Conservation (phyloP, 2,888 invertebrate genomes). For the Acleris sparsana region DNA sequence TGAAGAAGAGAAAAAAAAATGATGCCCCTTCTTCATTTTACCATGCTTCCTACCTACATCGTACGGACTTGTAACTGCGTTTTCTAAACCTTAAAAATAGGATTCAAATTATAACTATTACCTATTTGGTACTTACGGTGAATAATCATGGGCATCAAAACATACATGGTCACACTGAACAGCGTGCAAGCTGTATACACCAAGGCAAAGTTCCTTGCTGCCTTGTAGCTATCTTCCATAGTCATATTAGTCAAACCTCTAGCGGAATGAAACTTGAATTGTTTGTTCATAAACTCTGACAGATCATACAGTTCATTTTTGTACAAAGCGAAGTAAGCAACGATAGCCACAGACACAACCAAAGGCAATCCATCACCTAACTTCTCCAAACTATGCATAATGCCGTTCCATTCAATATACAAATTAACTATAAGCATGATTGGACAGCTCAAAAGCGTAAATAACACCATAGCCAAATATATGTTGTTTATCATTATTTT, state of each 20-base stretch:
- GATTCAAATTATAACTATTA: neutral
- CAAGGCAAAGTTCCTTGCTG: constrained; percentile 62
- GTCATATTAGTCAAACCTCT: constrained; percentile 72
- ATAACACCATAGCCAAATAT: constrained; percentile 61
- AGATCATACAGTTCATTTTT: constrained; percentile 61
- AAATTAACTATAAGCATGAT: constrained; percentile 56
- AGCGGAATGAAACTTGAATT: constrained; percentile 69
- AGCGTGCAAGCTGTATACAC: constrained; percentile 69
- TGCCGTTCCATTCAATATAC: constrained; percentile 62
- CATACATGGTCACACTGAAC: constrained; percentile 70
- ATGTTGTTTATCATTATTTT: constrained; percentile 57
- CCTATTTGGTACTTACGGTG: constrained; percentile 60
- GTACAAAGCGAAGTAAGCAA: constrained; percentile 61
- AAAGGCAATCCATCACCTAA: constrained; percentile 67
- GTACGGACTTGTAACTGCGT: too few relatives aligned
- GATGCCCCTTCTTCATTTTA: too few relatives aligned
- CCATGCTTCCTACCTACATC: too few relatives aligned
- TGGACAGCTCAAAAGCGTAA: constrained; percentile 51
- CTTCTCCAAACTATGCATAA: constrained; percentile 64
- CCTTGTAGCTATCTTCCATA: constrained; percentile 60
- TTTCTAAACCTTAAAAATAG: neutral
- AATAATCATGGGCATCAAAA: constrained; percentile 57
- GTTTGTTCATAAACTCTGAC: constrained; percentile 57
- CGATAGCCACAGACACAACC: constrained; percentile 58
- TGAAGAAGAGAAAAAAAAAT: too few relatives aligned